Percentiles rank a stretch among this genome's conserved stretches.
phyloP scores from a whole-genome alignment of 2,888 invertebrate species.

The Lithophane ornitopus region DNA sequence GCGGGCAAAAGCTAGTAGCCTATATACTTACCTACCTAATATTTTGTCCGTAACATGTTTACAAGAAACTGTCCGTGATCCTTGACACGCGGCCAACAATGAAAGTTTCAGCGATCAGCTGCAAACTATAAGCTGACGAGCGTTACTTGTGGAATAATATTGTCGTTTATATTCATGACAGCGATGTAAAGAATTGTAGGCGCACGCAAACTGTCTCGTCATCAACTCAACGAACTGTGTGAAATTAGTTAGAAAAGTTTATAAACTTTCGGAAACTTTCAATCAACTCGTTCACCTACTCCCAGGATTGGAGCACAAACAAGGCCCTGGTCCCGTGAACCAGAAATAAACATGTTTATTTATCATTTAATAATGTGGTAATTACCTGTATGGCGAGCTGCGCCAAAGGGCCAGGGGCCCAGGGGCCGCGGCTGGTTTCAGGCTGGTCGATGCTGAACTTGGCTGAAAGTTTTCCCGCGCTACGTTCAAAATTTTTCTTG shows the following conservation, averaged over 20 bases:
- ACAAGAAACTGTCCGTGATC: slow-evolving; percentile 17
- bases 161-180: slow-evolving; percentile 28
- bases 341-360: background rate
- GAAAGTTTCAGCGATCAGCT: slow-evolving; percentile 45
- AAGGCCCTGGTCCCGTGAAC: too few relatives aligned
- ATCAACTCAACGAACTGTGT: background rate
- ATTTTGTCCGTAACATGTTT: slow-evolving; percentile 31
- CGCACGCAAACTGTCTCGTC: background rate
- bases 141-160: slow-evolving; percentile 8
- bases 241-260: background rate
- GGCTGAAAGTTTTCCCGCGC: slow-evolving; percentile 60
- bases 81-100: slow-evolving; percentile 47
- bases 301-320: background rate
- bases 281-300: background rate
- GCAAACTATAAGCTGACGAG: slow-evolving; percentile 24
- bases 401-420: background rate
- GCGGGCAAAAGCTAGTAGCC: too few relatives aligned
- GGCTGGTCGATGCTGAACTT: slow-evolving; percentile 34
- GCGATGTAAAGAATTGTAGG: background rate
- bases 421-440: background rate
- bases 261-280: slow-evolving; percentile 25
- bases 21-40: background rate
- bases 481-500: slow-evolving; percentile 35
- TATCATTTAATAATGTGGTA: background rate
- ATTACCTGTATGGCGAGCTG: background rate